phyloP scores from a whole-genome alignment of 1,140 invertebrate species.

The Telenomus remus region DNA sequence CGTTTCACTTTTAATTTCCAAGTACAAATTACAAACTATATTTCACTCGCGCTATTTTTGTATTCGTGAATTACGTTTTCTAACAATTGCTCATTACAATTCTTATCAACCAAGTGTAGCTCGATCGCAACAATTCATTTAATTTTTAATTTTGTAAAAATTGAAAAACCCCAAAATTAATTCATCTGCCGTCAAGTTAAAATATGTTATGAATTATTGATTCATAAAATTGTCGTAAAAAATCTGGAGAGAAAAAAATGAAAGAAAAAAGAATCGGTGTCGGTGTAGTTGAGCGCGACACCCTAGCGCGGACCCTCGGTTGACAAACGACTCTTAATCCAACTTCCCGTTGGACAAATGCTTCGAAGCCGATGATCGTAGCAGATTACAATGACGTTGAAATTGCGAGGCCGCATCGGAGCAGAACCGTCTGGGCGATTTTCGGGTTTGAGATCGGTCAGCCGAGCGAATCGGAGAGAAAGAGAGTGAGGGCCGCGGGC shows the following conservation, averaged over 20 bases:
- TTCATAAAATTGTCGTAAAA: background rate
- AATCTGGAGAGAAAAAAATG: constrained; percentile 1
- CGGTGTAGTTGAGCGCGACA: constrained; percentile 12
- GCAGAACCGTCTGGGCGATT: constrained; percentile 7
- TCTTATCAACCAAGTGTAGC: too few species aligned
- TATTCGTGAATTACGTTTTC: too few species aligned
- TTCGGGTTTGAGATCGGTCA: constrained; percentile 47
- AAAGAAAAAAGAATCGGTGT: constrained; percentile 7
- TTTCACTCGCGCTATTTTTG: background rate
- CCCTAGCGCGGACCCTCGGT: constrained; percentile 4
- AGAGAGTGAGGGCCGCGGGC: constrained; percentile 63
- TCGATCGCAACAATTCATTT: too few species aligned
- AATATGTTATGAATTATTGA: too few species aligned
- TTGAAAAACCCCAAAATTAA: too few species aligned
- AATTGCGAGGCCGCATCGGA: constrained; percentile 22
- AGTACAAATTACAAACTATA: background rate
- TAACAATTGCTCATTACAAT: too few species aligned
- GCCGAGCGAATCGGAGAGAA: constrained; percentile 51
- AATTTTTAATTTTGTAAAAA: too few species aligned
- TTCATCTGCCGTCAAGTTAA: too few species aligned
- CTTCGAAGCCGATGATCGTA: constrained; percentile 24
- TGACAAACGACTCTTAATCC: constrained; percentile 45
- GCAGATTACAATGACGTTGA: constrained; percentile 32
- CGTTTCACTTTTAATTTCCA: background rate
- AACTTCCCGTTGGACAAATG: constrained; percentile 41